Percentiles rank a stretch among this genome's conserved stretches.
Evolutionary conservation across 2,888 invertebrate genomes (phyloP).

Genomic region (Seira ritae): DNA sequence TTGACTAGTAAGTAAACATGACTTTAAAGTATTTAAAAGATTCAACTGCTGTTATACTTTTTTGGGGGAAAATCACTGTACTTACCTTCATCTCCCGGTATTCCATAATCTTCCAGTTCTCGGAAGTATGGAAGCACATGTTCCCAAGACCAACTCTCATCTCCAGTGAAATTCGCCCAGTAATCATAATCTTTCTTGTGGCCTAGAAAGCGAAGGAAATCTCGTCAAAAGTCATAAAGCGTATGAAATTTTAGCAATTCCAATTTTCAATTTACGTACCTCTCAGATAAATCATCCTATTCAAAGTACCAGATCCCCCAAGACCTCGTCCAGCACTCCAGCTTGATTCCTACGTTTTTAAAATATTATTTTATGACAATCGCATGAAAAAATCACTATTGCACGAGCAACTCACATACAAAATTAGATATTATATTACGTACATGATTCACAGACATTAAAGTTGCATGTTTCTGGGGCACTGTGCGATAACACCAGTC

Average conservation of each 20-base stretch:
- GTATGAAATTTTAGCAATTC: too few relatives aligned
- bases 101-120: constrained; percentile 52
- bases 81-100: constrained; percentile 38
- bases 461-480: constrained; percentile 60
- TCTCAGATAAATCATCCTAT: constrained; percentile 51
- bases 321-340: constrained; percentile 64
- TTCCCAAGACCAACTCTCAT: constrained; percentile 45
- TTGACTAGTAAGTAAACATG: constrained; percentile 12
- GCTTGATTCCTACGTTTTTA: background rate
- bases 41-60: too few relatives aligned
- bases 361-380: background rate
- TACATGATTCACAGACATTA: constrained; percentile 33
- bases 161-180: too few relatives aligned
- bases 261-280: background rate
- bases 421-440: too few relatives aligned
- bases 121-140: constrained; percentile 53
- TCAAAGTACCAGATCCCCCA: constrained; percentile 57
- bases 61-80: too few relatives aligned
- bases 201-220: constrained; percentile 36
- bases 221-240: too few relatives aligned
- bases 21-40: background rate
- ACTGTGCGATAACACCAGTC: constrained; percentile 66
- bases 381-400: background rate
- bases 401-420: background rate
- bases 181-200: constrained; percentile 64